A percentile compares a stretch with the other conserved stretches of the same genome.
Conservation (phyloP, 2,797 vertebrate species). For the Xenops minutus region DNA sequence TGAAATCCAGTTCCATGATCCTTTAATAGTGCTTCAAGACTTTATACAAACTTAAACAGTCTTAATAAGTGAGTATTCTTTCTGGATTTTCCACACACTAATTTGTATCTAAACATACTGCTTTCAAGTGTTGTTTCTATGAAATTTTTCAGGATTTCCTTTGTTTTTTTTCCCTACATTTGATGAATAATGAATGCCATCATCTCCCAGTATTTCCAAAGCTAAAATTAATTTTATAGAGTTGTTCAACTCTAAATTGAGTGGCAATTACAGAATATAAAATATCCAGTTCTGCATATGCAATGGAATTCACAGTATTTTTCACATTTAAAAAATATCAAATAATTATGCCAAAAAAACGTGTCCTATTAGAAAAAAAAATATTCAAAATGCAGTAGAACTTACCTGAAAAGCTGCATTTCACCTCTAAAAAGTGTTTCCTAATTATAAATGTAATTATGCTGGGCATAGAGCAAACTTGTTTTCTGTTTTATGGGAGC, state of each 20-base stretch:
- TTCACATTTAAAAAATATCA: background rate
- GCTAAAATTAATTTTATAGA: background rate
- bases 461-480: background rate
- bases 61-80: background rate
- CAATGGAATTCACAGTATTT: background rate
- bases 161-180: background rate
- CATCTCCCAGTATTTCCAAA: background rate
- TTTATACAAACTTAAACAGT: background rate
- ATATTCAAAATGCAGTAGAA: background rate
- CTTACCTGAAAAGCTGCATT: background rate
- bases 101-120: background rate
- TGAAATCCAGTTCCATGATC: background rate
- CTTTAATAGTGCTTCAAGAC: background rate
- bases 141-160: background rate
- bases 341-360: rapidly evolving
- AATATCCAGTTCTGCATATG: background rate
- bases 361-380: background rate
- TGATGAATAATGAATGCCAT: background rate
- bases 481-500: background rate
- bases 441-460: background rate
- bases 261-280: background rate
- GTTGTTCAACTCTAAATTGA: background rate
- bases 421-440: background rate
- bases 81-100: background rate
- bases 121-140: background rate